phyloP scores from a whole-genome alignment of 2,888 invertebrate genomes.

The Pinctada fucata region DNA sequence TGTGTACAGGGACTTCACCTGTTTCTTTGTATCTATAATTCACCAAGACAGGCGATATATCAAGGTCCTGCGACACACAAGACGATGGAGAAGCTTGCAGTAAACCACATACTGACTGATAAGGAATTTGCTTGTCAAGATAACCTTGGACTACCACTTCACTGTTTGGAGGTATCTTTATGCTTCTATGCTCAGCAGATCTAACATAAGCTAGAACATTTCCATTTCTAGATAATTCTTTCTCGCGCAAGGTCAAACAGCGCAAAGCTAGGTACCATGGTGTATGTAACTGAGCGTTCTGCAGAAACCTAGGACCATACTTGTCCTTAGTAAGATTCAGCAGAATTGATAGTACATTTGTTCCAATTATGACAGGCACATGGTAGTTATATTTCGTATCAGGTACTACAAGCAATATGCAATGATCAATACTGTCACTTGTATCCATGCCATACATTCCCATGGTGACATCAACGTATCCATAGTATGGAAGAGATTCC shows the following conservation, averaged over 20 bases:
- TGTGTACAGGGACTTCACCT: neutral
- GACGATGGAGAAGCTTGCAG: constrained; percentile 4
- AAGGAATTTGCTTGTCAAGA: constrained; percentile 1
- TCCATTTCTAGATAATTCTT: too few relatives aligned
- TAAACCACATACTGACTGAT: constrained; percentile 1
- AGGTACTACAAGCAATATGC: constrained; percentile 8
- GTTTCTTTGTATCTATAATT: neutral
- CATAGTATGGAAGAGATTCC: constrained; percentile 23
- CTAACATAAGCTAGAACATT: constrained; percentile 10
- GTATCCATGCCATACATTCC: neutral
- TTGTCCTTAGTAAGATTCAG: neutral
- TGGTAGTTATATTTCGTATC: constrained; percentile 9
- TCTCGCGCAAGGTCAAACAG: too few relatives aligned
- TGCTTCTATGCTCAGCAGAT: neutral
- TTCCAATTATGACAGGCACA: constrained; percentile 19
- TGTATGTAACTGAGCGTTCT: constrained; percentile 14
- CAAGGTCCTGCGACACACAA: constrained; percentile 12
- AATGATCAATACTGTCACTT: constrained; percentile 3
- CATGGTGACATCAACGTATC: constrained; percentile 20
- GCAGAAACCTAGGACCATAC: constrained; percentile 13
- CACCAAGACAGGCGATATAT: neutral
- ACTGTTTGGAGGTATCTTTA: constrained; percentile 7
- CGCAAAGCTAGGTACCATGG: too few relatives aligned
- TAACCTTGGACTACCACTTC: neutral
- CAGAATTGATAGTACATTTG: constrained; percentile 1